Conservation (phyloP, 1,140 invertebrate species). For the Zeugodacus cucurbitae region DNA sequence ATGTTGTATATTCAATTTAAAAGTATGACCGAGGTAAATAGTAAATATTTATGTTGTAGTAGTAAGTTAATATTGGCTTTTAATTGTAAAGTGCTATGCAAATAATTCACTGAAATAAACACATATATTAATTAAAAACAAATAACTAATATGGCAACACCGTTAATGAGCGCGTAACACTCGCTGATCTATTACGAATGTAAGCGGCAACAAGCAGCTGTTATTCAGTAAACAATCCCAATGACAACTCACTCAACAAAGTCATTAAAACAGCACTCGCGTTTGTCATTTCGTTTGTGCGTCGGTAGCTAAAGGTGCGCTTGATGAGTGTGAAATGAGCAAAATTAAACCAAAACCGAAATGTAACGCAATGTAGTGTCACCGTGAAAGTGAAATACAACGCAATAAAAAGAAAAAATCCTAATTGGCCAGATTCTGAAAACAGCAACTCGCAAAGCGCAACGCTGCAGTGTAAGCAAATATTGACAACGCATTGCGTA, state of each 20-base stretch:
- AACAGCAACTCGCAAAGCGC: not conserved
- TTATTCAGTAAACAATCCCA: not conserved
- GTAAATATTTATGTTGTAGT: too few relatives aligned
- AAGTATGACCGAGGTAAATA: too few relatives aligned
- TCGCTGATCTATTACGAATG: not conserved
- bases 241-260: not conserved
- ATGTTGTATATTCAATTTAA: too few relatives aligned
- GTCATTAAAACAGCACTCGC: not conserved
- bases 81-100: not conserved
- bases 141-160: not conserved
- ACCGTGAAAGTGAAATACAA: not conserved
- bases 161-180: not conserved
- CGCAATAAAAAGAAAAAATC: not conserved
- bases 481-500: constrained; percentile 3
- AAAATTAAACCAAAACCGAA: not conserved
- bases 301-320: not conserved
- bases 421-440: not conserved
- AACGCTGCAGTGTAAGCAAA: not conserved
- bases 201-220: too few relatives aligned
- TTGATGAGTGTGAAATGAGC: not conserved
- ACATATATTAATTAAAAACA: not conserved
- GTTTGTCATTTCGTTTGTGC: not conserved
- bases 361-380: not conserved
- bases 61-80: too few relatives aligned
- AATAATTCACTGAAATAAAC: not conserved